Evolutionary conservation across 2,113 vertebrate genomes (phyloP).

Genomic region (Choloepus hoffmanni): DNA sequence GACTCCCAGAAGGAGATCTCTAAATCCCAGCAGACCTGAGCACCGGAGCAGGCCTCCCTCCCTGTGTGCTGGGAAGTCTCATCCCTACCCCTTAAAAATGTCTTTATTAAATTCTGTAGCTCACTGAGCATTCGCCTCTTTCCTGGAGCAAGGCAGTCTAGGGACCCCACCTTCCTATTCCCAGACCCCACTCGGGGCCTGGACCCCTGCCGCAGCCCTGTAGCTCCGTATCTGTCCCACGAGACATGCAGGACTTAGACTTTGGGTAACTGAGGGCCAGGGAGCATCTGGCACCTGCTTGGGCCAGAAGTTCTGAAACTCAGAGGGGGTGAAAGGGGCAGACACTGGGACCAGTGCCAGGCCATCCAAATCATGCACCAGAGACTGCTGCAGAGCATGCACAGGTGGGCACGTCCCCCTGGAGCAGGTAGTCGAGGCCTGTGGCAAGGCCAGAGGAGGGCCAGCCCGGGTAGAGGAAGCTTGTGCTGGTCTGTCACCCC

Average conservation of each 20-base stretch:
- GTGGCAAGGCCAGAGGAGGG: background rate
- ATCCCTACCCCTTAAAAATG: background rate
- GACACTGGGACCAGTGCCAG: background rate
- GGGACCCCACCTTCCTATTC: background rate
- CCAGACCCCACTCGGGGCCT: background rate
- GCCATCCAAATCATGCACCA: background rate
- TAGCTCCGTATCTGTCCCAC: background rate
- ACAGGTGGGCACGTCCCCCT: background rate
- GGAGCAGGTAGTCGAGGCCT: background rate
- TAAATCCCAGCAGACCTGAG: constrained; percentile 2
- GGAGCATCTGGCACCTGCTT: background rate
- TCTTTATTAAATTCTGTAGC: constrained; percentile 50
- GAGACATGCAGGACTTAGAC: background rate
- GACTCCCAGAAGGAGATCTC: background rate
- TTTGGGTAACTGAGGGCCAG: background rate
- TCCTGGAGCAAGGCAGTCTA: background rate
- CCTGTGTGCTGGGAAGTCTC: background rate
- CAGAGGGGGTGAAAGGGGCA: background rate
- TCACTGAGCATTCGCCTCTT: background rate
- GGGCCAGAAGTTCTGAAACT: background rate
- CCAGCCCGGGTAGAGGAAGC: background rate
- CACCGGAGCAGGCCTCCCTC: background rate
- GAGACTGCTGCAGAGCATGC: background rate
- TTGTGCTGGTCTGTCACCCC: background rate
- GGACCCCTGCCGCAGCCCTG: background rate